Evolutionary conservation across 2,797 vertebrate genomes (phyloP).

Genomic region (Botia kubotai): DNA sequence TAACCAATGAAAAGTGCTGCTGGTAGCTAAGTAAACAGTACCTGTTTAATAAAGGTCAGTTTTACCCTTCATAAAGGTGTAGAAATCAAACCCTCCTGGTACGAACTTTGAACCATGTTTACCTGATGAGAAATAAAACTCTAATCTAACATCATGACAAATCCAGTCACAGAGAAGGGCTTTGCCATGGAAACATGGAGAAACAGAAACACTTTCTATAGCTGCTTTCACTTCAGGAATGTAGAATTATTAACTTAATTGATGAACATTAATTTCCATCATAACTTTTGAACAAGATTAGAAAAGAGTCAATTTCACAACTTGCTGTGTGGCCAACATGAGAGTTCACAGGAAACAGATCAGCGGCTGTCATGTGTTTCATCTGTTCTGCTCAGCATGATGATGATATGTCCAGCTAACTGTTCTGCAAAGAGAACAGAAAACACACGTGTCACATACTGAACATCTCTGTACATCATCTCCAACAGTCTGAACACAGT

Average conservation of each 20-base stretch:
- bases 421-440: conserved; percentile 58
- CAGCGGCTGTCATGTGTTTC: neutral
- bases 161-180: neutral
- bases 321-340: neutral
- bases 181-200: neutral
- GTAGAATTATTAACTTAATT: neutral
- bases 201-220: neutral
- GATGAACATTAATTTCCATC: neutral
- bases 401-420: conserved; percentile 40
- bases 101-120: neutral
- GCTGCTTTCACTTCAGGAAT: neutral
- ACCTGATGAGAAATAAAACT: conserved; percentile 14
- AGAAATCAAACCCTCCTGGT: neutral
- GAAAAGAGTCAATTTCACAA: neutral
- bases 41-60: neutral
- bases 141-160: neutral
- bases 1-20: neutral
- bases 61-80: too few species aligned
- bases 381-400: conserved; percentile 18
- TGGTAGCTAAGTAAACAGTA: conserved; percentile 15
- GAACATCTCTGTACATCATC: too few species aligned
- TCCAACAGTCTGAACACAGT: neutral
- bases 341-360: conserved; percentile 18
- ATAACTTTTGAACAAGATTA: too few species aligned
- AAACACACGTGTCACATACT: conserved; percentile 35